A percentile compares a stretch with the other conserved stretches of the same genome.
phyloP scores from a whole-genome alignment of 2,113 vertebrate species.

The Caranx melampygus region DNA sequence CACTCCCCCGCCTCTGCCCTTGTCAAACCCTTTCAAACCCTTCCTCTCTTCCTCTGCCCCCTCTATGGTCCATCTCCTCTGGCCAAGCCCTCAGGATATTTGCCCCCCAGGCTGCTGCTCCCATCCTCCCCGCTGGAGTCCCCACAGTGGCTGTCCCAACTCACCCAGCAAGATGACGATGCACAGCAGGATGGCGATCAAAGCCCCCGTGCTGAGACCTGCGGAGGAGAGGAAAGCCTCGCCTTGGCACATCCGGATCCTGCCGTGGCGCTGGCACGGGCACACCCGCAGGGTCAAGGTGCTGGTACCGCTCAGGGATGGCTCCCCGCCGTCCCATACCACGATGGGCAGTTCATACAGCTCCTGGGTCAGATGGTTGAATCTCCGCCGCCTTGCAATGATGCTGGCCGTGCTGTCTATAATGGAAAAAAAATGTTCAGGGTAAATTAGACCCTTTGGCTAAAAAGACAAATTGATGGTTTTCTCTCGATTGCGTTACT shows the following conservation, averaged over 20 bases:
- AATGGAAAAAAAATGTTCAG: background rate
- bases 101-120: constrained; percentile 22
- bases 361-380: constrained; percentile 91
- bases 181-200: constrained; percentile 97
- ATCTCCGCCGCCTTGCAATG: constrained; percentile 87
- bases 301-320: constrained; percentile 92
- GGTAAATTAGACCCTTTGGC: background rate
- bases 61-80: constrained; percentile 52
- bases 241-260: constrained; percentile 87
- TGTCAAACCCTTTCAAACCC: constrained; percentile 55
- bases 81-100: constrained; percentile 35
- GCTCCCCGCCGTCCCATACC: constrained; percentile 94
- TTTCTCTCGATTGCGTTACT: background rate
- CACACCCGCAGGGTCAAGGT: constrained; percentile 95
- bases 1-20: constrained; percentile 56
- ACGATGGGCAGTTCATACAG: constrained; percentile 90
- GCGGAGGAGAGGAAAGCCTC: constrained; percentile 95
- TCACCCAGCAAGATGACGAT: constrained; percentile 96
- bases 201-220: constrained; percentile 95
- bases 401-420: constrained; percentile 95
- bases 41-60: constrained; percentile 27
- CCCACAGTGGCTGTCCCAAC: constrained; percentile 55
- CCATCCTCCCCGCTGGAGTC: constrained; percentile 9
- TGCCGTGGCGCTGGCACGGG: constrained; percentile 86
- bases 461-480: constrained; percentile 22